Percentiles rank a stretch among this genome's conserved stretches.
phyloP scores from a whole-genome alignment of 2,113 vertebrate genomes.

The Rhinoderma darwinii region DNA sequence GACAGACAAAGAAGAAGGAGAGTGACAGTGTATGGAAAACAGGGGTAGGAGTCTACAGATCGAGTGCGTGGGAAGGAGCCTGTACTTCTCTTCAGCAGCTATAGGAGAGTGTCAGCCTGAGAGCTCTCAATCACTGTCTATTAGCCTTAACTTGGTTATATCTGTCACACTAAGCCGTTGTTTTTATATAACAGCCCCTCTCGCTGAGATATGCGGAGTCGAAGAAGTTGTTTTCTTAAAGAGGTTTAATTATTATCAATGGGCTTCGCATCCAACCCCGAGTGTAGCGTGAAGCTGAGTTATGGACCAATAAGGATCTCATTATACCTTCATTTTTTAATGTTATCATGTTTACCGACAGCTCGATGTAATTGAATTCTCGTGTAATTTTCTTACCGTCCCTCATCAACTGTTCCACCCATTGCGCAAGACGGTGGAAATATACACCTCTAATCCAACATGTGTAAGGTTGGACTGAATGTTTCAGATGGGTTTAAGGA shows the following conservation, averaged over 20 bases:
- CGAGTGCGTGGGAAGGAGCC: conserved; percentile 27
- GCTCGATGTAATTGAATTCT: conserved; percentile 24
- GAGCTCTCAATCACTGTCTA: conserved; percentile 45
- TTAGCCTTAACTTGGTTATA: conserved; percentile 28
- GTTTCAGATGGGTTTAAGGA: neutral
- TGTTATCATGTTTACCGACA: neutral
- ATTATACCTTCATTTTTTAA: conserved; percentile 7
- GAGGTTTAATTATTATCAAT: conserved; percentile 39
- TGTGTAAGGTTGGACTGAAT: neutral
- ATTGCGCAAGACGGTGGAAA: neutral
- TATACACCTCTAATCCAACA: neutral
- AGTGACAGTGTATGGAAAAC: conserved; percentile 3
- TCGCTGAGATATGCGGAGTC: neutral
- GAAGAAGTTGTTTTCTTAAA: neutral
- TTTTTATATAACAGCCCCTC: neutral
- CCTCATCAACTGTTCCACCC: neutral
- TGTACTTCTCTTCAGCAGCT: neutral
- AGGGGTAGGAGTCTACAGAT: neutral
- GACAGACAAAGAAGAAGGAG: neutral
- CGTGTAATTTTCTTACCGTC: neutral
- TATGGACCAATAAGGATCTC: conserved; percentile 26
- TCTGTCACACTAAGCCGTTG: conserved; percentile 8
- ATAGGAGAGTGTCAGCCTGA: conserved; percentile 13
- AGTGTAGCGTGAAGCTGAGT: conserved; percentile 28
- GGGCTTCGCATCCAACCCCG: neutral